Base-by-base conservation (phyloP, 2,888 invertebrate genomes). In the Oxytorus armatus region DNA sequence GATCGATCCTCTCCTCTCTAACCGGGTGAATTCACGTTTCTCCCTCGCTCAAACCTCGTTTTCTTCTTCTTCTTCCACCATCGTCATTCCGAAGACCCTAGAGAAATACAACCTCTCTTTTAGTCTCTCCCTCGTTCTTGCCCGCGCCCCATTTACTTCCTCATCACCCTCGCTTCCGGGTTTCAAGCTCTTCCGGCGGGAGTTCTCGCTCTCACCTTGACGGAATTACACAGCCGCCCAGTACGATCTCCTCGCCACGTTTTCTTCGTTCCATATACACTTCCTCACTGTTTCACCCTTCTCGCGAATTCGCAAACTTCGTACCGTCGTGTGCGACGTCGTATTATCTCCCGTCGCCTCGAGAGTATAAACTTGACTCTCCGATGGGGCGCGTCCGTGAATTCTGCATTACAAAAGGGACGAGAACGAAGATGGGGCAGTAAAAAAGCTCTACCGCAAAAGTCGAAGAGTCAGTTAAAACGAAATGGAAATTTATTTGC, bases 111-210 rank as follows among this genome's bases (percentile, higher is more conserved):
- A 83, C 73, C 55, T 51, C 72, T 75, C 76, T 59, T 55, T 73
- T 61, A 55, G 11, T 73, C 10, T 8, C 8, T 29, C 59, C 18
- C 14, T 16, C 33, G 18, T 39, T 25, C 18, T 23, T 21, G 8
- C 51, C 47, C 39, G 59, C 63, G 36, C 61, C 65, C 57, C 69
- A 72, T 69, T 83, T 75, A 88, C 86, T 88, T 90, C 88, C 89
- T 88, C 88, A 79, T 88, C 86, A 86, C 88, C 88, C 86, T 88
- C 86, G 86, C 87, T 90, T 90, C 88, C 89, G 88, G 86, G 86
- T 88, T 88, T 84, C 87, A 85, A 87, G 85, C 85, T 88, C 88
- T 89, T 89, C 89, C 88, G 88, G 86, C 84, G 81, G 82, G 80
- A 42, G 59, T 61, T 44, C 66, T n/a, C n/a, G n/a, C n/a, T n/a